phyloP scores from a whole-genome alignment of 64 coral and sea anemone species.

The Astreopora myriophthalma region DNA sequence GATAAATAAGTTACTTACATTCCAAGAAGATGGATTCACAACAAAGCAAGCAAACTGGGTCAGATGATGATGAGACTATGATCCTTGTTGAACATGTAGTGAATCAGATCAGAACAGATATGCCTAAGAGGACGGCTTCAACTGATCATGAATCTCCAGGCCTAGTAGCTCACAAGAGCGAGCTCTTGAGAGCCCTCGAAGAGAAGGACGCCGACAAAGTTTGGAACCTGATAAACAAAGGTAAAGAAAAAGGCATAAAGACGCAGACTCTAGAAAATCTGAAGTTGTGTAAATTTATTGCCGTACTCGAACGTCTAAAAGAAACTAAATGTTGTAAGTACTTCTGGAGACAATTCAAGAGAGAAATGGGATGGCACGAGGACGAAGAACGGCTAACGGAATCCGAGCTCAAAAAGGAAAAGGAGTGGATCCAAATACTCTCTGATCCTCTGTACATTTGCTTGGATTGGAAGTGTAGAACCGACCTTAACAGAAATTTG shows the following conservation, averaged over 20 bases:
- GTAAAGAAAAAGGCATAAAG: not conserved
- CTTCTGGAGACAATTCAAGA: not conserved
- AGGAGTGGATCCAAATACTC: not conserved
- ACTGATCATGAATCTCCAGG: too few relatives aligned
- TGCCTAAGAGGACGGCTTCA: too few relatives aligned
- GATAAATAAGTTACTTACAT: too few relatives aligned
- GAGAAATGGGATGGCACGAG: not conserved
- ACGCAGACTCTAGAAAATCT: not conserved
- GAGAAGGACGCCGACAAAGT: not conserved
- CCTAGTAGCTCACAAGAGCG: too few relatives aligned
- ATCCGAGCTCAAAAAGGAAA: not conserved
- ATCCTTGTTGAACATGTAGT: too few relatives aligned
- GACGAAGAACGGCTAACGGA: not conserved
- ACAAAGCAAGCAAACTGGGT: too few relatives aligned
- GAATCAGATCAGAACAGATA: too few relatives aligned
- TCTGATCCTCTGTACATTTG: constrained; percentile 12
- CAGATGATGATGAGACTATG: too few relatives aligned
- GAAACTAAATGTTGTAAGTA: not conserved
- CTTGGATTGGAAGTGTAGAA: constrained; percentile 3
- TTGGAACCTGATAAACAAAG: not conserved
- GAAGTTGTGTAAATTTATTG: not conserved
- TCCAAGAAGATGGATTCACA: too few relatives aligned
- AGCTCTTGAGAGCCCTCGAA: not conserved
- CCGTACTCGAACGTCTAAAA: not conserved
- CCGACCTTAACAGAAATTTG: not conserved